These are phyloP conservation scores for Drosophila tropicalis DNA, from an alignment of 1,140 invertebrate genomes.

Conservation along the genomic window DNA sequence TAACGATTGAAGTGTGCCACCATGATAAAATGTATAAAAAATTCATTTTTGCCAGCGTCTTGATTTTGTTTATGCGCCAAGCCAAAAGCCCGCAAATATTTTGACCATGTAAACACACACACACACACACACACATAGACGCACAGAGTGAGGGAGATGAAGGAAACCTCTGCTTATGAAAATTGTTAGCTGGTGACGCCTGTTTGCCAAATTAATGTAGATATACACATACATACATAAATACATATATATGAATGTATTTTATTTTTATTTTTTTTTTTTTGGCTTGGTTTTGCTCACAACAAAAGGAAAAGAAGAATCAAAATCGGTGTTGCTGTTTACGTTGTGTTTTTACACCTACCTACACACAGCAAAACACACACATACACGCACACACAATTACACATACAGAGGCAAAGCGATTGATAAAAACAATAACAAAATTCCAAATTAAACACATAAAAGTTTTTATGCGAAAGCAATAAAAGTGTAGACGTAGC, in stretches of 20 bases:
- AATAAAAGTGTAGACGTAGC: constrained; percentile 74
- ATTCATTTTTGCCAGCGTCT: constrained; percentile 18
- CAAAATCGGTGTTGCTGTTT: constrained; percentile 53
- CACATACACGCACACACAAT: constrained; percentile 23
- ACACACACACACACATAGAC: background rate
- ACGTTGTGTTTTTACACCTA: constrained; percentile 60
- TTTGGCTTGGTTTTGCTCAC: constrained; percentile 10
- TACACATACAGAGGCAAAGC: constrained; percentile 21
- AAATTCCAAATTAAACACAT: constrained; percentile 80
- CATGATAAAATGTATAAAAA: constrained; percentile 52
- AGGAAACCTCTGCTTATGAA: constrained; percentile 23
- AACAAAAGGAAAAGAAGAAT: constrained; percentile 22
- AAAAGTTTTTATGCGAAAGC: constrained; percentile 73
- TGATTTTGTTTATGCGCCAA: constrained; percentile 52
- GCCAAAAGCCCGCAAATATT: constrained; percentile 49
- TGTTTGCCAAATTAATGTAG: constrained; percentile 66
- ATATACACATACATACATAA: constrained; percentile 18
- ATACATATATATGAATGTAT: background rate
- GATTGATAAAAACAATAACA: constrained; percentile 79
- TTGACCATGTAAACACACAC: constrained; percentile 53
- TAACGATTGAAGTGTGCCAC: constrained; percentile 76
- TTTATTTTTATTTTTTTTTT: constrained; percentile 15
- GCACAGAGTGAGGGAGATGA: background rate
- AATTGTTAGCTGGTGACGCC: constrained; percentile 59
- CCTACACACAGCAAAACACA: background rate